Percentiles rank a stretch among this genome's conserved stretches.
These are phyloP conservation scores for Aix galericulata DNA, from an alignment of 2,113 vertebrate species.

Conservation along the genomic window DNA sequence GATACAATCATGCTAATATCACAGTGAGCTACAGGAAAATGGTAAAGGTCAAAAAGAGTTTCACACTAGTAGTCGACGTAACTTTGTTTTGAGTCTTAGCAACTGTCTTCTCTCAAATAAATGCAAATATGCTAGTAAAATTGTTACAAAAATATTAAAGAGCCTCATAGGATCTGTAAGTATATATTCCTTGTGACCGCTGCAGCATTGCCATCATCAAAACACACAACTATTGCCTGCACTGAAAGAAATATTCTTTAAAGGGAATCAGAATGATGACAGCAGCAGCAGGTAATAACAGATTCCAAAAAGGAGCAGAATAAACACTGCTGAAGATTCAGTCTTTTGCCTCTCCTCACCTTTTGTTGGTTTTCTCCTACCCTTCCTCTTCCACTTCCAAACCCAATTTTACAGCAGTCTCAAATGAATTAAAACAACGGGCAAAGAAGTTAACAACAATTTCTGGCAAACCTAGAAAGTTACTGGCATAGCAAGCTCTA, in stretches of 20 bases:
- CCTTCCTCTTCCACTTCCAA: background rate
- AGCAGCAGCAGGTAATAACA: background rate
- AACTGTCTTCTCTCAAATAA: background rate
- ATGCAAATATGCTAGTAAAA: background rate
- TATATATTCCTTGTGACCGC: background rate
- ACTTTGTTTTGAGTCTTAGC: background rate
- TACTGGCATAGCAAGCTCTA: background rate
- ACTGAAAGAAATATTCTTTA: background rate
- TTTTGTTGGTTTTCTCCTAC: background rate
- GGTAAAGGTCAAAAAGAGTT: background rate
- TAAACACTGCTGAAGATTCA: background rate
- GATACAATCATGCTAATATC: background rate
- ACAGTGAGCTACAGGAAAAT: background rate
- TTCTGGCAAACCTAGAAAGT: background rate
- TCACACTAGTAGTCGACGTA: background rate
- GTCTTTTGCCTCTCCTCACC: background rate
- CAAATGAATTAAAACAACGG: background rate
- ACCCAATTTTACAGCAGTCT: background rate
- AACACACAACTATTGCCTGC: background rate
- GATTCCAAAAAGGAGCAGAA: background rate
- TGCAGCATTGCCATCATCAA: background rate
- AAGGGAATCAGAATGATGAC: background rate
- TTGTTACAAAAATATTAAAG: background rate
- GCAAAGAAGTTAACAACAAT: background rate
- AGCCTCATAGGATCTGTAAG: background rate